These are phyloP conservation scores for Catharus fuscescens DNA, from an alignment of 2,113 vertebrate genomes.

Conservation along the genomic window DNA sequence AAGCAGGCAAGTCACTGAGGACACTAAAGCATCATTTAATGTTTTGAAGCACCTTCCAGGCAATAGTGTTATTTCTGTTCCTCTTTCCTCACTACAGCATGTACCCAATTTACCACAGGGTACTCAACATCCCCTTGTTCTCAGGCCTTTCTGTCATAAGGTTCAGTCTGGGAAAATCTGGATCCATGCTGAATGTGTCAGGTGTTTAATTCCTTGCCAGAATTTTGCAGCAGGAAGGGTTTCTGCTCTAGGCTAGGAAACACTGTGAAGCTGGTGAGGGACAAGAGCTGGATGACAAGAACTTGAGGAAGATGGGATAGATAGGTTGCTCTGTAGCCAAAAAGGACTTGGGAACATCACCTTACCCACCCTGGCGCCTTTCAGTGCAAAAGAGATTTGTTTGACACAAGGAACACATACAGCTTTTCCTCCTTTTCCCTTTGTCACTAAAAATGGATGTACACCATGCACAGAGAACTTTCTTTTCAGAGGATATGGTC, in stretches of 20 bases:
- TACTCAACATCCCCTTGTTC: neutral
- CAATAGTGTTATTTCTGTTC: neutral
- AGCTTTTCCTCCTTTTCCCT: neutral
- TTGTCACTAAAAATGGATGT: neutral
- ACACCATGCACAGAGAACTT: neutral
- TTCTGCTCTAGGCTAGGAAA: neutral
- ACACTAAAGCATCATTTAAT: accelerated
- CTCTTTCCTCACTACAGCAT: neutral
- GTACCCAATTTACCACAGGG: neutral
- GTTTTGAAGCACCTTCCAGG: neutral
- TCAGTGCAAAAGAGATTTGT: neutral
- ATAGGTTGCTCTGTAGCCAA: neutral
- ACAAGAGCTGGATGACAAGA: neutral
- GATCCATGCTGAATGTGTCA: neutral
- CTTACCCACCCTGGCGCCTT: neutral
- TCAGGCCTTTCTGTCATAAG: neutral
- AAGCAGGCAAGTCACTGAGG: neutral
- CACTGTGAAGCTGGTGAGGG: neutral
- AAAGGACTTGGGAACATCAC: neutral
- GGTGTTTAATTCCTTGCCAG: neutral
- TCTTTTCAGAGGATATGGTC: neutral
- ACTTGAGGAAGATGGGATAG: neutral
- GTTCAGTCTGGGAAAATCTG: neutral
- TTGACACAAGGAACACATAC: neutral
- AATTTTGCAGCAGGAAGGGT: neutral